phyloP scores from a whole-genome alignment of 2,888 invertebrate genomes.

The Pterostichus madidus region DNA sequence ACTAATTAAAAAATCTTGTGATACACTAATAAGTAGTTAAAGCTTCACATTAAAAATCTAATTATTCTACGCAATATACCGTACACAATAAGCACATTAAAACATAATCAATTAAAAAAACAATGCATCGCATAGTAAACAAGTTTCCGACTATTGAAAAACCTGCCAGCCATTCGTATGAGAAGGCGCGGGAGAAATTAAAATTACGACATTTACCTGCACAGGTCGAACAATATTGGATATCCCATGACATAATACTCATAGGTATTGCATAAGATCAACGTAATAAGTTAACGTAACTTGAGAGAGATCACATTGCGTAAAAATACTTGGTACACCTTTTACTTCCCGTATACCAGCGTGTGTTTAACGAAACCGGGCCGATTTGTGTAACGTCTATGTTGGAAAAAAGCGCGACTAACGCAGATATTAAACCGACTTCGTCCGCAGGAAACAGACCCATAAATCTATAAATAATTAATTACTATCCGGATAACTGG shows the following conservation, averaged over 20 bases:
- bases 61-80: not conserved
- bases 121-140: slow-evolving; percentile 9
- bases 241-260: slow-evolving; percentile 65
- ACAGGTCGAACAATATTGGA: slow-evolving; percentile 63
- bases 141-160: slow-evolving; percentile 17
- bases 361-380: slow-evolving; percentile 36
- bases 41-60: slow-evolving; percentile 19
- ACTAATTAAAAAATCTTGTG: slow-evolving; percentile 7
- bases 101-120: slow-evolving; percentile 36
- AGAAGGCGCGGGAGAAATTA: slow-evolving; percentile 47
- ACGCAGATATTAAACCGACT: not conserved
- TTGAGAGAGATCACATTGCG: slow-evolving; percentile 62
- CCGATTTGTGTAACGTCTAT: slow-evolving; percentile 50
- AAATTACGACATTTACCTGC: slow-evolving; percentile 43
- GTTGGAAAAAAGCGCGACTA: not conserved
- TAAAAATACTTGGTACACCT: slow-evolving; percentile 60
- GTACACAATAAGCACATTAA: slow-evolving; percentile 11
- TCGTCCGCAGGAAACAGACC: slow-evolving; percentile 48
- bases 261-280: slow-evolving; percentile 53
- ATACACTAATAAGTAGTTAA: not conserved
- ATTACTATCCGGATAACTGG: slow-evolving; percentile 42
- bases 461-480: slow-evolving; percentile 59
- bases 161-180: not conserved
- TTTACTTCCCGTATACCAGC: slow-evolving; percentile 63
- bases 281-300: slow-evolving; percentile 63